Percentiles rank a stretch among this genome's conserved stretches.
Evolutionary conservation across 1,140 invertebrate genomes (phyloP).

Genomic region (Steinernema khuongi): DNA sequence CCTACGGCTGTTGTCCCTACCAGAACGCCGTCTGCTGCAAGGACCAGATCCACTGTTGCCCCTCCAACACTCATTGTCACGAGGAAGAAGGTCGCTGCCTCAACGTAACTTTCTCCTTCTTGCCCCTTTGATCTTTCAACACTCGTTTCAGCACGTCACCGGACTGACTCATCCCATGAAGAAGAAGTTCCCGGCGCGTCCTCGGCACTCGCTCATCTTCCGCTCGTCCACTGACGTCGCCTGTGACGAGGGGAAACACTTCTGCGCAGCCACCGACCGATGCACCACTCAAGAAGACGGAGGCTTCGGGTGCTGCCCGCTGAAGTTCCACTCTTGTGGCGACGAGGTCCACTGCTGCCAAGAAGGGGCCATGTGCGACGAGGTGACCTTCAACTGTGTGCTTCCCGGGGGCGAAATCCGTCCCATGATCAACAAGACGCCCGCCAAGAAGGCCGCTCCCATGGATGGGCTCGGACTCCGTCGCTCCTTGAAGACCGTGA

Average conservation of each 20-base stretch:
- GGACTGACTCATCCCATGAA: not conserved
- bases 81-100: not conserved
- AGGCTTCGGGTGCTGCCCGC: conserved; percentile 60
- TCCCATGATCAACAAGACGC: conserved; percentile 29
- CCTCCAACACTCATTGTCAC: not conserved
- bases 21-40: conserved; percentile 45
- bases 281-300: conserved; percentile 33
- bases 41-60: conserved; percentile 31
- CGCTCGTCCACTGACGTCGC: not conserved
- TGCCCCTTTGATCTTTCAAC: not conserved
- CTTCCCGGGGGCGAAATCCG: not conserved
- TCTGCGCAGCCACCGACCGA: not conserved
- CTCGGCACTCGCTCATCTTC: not conserved
- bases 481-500: conserved; percentile 23
- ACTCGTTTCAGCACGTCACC: not conserved
- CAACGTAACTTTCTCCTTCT: not conserved
- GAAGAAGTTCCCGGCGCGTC: not conserved
- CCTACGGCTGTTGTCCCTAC: conserved; percentile 59
- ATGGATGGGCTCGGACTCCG: not conserved
- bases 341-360: conserved; percentile 57
- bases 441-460: not conserved
- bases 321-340: conserved; percentile 53
- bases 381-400: conserved; percentile 12
- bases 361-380: conserved; percentile 29
- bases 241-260: not conserved